These are phyloP conservation scores for Catotricha subobsoleta DNA, from an alignment of 2,888 invertebrate genomes.

Conservation along the genomic window DNA sequence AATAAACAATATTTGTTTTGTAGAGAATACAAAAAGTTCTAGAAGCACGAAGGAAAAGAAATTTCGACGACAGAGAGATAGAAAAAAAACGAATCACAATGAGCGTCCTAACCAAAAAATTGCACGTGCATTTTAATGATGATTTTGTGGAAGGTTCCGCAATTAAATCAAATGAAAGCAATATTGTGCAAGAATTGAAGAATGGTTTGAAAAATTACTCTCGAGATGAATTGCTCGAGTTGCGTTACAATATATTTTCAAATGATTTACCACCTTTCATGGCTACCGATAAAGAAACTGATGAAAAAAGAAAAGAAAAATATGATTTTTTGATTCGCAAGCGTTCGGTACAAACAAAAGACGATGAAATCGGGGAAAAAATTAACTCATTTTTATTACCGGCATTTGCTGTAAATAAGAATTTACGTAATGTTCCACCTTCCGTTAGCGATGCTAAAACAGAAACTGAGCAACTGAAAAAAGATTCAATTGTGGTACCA, in stretches of 20 bases:
- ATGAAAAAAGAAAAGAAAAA: constrained; percentile 2
- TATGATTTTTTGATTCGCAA: too few relatives aligned
- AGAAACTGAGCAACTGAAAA: too few relatives aligned
- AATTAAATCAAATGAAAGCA: not conserved
- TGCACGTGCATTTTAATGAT: constrained; percentile 5
- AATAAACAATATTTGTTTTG: not conserved
- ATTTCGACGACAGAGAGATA: not conserved
- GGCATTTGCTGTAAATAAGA: too few relatives aligned
- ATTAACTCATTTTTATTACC: too few relatives aligned
- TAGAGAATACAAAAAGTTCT: constrained; percentile 3
- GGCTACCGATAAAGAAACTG: not conserved
- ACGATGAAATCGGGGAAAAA: too few relatives aligned
- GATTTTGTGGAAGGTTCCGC: not conserved
- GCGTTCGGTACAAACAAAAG: too few relatives aligned
- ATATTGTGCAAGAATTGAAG: not conserved
- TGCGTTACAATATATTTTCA: not conserved
- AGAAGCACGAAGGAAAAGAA: not conserved
- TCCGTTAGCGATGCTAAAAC: too few relatives aligned
- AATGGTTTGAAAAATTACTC: not conserved
- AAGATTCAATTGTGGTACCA: too few relatives aligned
- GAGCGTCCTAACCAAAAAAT: not conserved
- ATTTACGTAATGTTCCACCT: too few relatives aligned
- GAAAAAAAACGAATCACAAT: not conserved
- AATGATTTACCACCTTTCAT: not conserved
- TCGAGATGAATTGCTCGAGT: not conserved